Base-by-base conservation (phyloP, 2,113 vertebrate genomes). In the Alethe diademata region DNA sequence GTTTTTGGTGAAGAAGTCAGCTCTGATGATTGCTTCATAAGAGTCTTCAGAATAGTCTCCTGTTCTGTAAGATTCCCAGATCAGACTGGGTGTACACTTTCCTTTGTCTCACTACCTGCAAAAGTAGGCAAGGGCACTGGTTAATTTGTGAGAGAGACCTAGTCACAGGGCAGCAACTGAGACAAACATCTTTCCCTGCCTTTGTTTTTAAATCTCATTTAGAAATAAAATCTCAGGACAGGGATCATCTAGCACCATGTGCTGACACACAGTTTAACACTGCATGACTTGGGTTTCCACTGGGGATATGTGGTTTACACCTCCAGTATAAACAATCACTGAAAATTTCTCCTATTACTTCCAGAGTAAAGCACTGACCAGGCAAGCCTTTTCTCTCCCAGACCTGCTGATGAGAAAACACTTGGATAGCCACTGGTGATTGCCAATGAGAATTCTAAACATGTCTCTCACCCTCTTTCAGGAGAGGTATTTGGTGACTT, bases 91-190 rank as follows among this genome's bases (percentile, higher is more conserved):
- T 60, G 73, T 74, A n/a, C 12, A 45, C 9, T 38, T 54, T 29
- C 8, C 14, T 84, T 67, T 74, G 40, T 56, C 28, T 91, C 25
- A 66, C 8, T 40, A 36, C 18, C 35, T 60, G 14, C 3, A 15
- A 40, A 60, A 78, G 16, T 17, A 56, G 26, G 8, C 0, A 0
- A 71, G 20, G 6, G 11, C 19, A 43, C 12, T 7, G 5, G 31
- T 53, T 64, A 87, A 82, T 60, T 57, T 19, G 9, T 74, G 33
- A 58, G 28, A 69, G 31, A 84, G 45, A 73, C 3, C 47, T 48
- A 45, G 40, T 76, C 14, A 71, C 29, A 83, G 51, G 28, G 42
- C 0, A 0, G 42, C 31, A 85, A 35, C 5, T 3, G 24, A 26
- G 33, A 73, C 12, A 88, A 65, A 50, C 14, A 28, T 65, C 19